These are phyloP conservation scores for Nothura maculosa DNA, from an alignment of 2,797 vertebrate genomes.

Conservation along the genomic window DNA sequence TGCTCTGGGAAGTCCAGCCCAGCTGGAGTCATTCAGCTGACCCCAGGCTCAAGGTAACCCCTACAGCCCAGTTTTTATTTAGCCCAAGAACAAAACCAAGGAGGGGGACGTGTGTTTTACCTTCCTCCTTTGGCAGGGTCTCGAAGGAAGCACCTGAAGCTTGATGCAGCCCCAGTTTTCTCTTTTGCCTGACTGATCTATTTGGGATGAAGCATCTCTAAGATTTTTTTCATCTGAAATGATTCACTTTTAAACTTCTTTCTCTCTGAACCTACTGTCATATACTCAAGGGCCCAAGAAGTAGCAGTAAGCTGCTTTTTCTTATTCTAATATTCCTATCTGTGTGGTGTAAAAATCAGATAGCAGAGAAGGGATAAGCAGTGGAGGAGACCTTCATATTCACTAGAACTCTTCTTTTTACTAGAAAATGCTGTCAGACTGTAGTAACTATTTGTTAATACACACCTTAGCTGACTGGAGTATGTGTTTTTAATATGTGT, in stretches of 20 bases:
- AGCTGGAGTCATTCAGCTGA: background rate
- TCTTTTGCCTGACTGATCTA: background rate
- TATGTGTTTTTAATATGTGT: background rate
- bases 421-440: background rate
- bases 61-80: too few relatives aligned
- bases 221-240: background rate
- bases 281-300: background rate
- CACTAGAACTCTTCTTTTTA: background rate
- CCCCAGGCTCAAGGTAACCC: background rate
- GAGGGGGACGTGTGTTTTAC: background rate
- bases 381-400: background rate
- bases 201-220: background rate
- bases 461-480: background rate
- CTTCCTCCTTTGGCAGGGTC: background rate
- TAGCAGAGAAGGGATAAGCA: background rate
- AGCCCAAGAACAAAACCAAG: background rate
- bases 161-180: background rate
- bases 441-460: background rate
- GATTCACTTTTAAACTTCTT: conserved; percentile 9
- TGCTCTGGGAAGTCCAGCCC: background rate
- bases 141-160: background rate
- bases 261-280: conserved; percentile 4
- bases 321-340: background rate
- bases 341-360: conserved; percentile 11
- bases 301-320: background rate